phyloP scores from a whole-genome alignment of 2,797 vertebrate species.

The Hemitrygon akajei region DNA sequence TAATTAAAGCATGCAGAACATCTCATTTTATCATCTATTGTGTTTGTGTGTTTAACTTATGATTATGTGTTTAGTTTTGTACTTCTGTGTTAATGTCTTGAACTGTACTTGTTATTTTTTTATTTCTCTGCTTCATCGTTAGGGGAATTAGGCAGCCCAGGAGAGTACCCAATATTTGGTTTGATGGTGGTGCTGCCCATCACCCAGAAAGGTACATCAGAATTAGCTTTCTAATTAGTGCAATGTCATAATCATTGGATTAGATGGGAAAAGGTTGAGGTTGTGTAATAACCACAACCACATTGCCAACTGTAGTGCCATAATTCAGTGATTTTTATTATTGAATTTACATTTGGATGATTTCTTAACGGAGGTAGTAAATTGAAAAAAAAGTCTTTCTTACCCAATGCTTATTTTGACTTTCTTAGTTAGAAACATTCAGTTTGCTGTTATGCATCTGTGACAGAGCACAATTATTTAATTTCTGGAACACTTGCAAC shows the following conservation, averaged over 20 bases:
- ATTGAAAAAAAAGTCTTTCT: neutral
- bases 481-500: neutral
- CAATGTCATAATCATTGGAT: neutral
- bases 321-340: neutral
- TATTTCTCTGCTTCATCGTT: conserved; percentile 41
- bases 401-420: neutral
- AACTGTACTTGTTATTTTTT: conserved; percentile 37
- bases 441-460: neutral
- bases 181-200: conserved; percentile 55
- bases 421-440: neutral
- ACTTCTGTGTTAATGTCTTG: neutral
- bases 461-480: neutral
- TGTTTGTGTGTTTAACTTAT: neutral
- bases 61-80: neutral
- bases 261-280: neutral
- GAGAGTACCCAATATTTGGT: conserved; percentile 54
- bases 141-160: conserved; percentile 66
- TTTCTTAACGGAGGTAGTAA: neutral
- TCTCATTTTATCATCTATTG: neutral
- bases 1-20: neutral
- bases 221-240: neutral
- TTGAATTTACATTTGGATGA: neutral
- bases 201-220: conserved; percentile 59
- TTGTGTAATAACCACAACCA: neutral
- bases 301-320: neutral